Base-by-base conservation (phyloP, 2,888 invertebrate genomes). In the Amblyjoppa proteus region DNA sequence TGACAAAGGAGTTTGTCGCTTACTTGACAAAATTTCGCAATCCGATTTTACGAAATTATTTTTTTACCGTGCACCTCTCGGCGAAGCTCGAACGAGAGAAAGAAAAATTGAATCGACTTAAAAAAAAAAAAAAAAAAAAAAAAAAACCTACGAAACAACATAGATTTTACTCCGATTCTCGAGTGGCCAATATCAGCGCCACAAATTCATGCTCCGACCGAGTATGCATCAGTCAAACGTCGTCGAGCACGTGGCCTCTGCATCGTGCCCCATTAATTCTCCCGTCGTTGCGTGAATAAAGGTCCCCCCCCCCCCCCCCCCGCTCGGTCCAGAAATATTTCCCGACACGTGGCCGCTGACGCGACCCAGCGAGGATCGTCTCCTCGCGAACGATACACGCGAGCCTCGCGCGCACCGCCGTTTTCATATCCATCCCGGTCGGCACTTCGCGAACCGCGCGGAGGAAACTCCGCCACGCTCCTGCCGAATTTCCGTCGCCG, bases 251-350 rank as follows among this genome's bases (percentile, higher is more conserved):
- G 93, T 92, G 94, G 88, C 89, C 88, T 20, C 1, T 41, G 0
- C 49, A 31, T 51, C 80, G 76, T 79, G 56, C 51, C 20, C 92
- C 91, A 93, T 93, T 93, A 91, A 92, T 91, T 91, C 91, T 88
- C 90, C 93, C 93, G 94, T 94, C 94, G 91, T 93, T 93, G 94
- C 94, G 91, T 91, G 93, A 93, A 92, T 92, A 94, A 94, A 92
- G 84, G 6, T 56, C 53, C 53, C 51, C 16, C 20, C 28, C 61
- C 16, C 87, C 56, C 73, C 53, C 53, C 51, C 16, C 20, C 28
- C 61, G 31, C 87, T 61, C 73, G n/a, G 90, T 90, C 92, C 92
- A 91, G 91, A 92, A 91, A 92, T 92, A 91, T 90, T 90, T 90
- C 89, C 71, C 77, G 90, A 84, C 91, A 90, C 91, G 91, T 90